Evolutionary conservation across 2,797 vertebrate species (phyloP).

Genomic region (Poecilia wingei): DNA sequence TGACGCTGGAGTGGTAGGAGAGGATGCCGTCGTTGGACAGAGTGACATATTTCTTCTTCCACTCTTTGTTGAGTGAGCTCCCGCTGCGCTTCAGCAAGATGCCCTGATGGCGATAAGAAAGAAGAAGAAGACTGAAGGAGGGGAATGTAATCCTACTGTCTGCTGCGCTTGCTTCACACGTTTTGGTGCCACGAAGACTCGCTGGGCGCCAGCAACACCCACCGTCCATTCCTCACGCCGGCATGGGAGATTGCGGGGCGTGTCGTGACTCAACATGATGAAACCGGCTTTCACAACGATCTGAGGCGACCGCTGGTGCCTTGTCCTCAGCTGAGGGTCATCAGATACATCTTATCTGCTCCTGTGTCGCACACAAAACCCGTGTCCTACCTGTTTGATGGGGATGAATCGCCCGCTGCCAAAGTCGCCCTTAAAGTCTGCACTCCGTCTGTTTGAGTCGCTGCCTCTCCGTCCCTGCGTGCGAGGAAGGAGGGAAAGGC

Average conservation of each 20-base stretch:
- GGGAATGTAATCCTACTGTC: conserved; percentile 38
- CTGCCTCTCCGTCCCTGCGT: conserved; percentile 90
- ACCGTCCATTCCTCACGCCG: conserved; percentile 44
- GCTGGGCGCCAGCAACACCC: conserved; percentile 49
- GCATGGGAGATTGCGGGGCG: conserved; percentile 29
- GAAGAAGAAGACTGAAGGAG: conserved; percentile 33
- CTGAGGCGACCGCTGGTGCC: conserved; percentile 29
- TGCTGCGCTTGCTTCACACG: conserved; percentile 33
- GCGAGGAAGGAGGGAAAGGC: conserved; percentile 9
- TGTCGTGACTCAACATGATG: conserved; percentile 40
- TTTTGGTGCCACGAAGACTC: conserved; percentile 20
- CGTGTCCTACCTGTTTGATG: conserved; percentile 88
- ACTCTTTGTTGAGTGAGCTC: conserved; percentile 94
- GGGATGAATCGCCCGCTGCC: conserved; percentile 90
- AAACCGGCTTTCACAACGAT: conserved; percentile 47
- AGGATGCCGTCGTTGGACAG: conserved; percentile 90
- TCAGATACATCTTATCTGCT: conserved; percentile 33
- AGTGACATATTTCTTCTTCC: conserved; percentile 96
- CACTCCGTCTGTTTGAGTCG: conserved; percentile 90
- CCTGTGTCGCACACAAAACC: conserved; percentile 29
- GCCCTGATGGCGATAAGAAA: conserved; percentile 78
- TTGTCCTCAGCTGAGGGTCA: conserved; percentile 38
- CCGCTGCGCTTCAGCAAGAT: conserved; percentile 92
- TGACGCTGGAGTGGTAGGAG: conserved; percentile 91
- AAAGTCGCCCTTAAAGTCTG: conserved; percentile 87